Base-by-base conservation (phyloP, 2,113 vertebrate genomes). In the Albula goreensis region DNA sequence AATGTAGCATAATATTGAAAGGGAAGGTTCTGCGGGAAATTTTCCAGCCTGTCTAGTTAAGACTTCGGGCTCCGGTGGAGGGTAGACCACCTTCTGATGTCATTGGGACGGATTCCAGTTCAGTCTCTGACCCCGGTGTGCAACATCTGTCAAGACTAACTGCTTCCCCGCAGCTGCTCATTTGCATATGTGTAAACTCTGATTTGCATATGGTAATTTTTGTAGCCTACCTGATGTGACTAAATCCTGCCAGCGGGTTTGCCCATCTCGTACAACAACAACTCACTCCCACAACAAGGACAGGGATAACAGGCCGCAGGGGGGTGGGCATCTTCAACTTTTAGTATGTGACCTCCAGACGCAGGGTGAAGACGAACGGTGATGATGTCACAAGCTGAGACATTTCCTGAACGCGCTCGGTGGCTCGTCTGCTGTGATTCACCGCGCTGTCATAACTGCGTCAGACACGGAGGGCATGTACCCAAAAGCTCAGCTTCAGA, bases 61-160 rank as follows among this genome's bases (percentile, higher is more conserved):
- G 89, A 93, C 91, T 91, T 93, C 89, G 85, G 85, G 83, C 90
- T 90, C 90, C 85, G 85, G 83, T 51, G 0, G 83, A 83, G 89
- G 90, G 89, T 91, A 82, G 88, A 89, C 92, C 90, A 91, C 57
- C 91, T 90, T 91, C 91, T 93, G 91, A 94, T 90, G 91, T 88
- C 89, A 86, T 88, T 93, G 94, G 93, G 92, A 95, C 94, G 89
- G 85, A 89, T 91, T 94, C 92, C 93, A 95, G 91, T 93, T 87
- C 90, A 63, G 86, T 87, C 91, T 95, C 91, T 93, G 91, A 86
- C 84, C 85, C 84, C 87, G 88, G 89, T 85, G 88, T 86, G 88
- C 51, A 95, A 95, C 94, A 95, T 95, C 93, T 95, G 94, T 92
- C 90, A 87, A 84, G 22, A 66, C 60, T 66, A 66, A 90, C 88